phyloP scores from a whole-genome alignment of 2,113 vertebrate genomes.

The Carassius gibelio region DNA sequence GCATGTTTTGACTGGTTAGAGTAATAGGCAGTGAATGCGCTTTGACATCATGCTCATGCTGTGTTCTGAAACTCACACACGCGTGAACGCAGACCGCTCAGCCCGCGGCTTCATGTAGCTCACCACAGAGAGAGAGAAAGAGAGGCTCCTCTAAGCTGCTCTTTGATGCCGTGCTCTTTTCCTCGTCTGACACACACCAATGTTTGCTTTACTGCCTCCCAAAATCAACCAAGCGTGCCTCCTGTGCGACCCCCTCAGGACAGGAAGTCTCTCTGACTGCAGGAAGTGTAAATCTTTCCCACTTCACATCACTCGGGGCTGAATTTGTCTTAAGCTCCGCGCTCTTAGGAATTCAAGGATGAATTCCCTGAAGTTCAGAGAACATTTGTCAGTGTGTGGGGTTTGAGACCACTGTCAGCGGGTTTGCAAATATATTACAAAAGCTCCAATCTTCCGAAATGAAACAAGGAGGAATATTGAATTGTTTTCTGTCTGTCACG shows the following conservation, averaged over 20 bases:
- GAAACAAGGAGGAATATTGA: neutral
- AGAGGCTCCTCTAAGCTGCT: neutral
- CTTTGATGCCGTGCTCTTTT: slow-evolving; percentile 22
- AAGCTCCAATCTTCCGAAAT: neutral
- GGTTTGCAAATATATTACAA: slow-evolving; percentile 10
- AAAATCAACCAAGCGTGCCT: slow-evolving; percentile 21
- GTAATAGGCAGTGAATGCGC: slow-evolving; percentile 34
- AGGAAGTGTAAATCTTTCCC: slow-evolving; percentile 42
- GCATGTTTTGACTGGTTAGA: slow-evolving; percentile 32
- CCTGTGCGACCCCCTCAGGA: slow-evolving; percentile 33
- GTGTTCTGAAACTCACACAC: slow-evolving; percentile 18
- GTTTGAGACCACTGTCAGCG: neutral
- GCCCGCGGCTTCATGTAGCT: slow-evolving; percentile 15
- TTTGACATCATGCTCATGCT: slow-evolving; percentile 34
- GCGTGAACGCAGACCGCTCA: slow-evolving; percentile 20
- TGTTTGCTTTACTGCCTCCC: slow-evolving; percentile 36
- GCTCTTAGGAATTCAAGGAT: slow-evolving; percentile 8
- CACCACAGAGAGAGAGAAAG: slow-evolving; percentile 10
- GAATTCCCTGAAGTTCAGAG: slow-evolving; percentile 12
- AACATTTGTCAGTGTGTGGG: slow-evolving; percentile 10
- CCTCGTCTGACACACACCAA: slow-evolving; percentile 32
- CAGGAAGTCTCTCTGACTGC: slow-evolving; percentile 40
- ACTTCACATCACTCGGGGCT: neutral
- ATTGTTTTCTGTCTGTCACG: neutral
- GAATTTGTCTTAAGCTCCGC: neutral